Percentiles rank a stretch among this genome's conserved stretches.
Evolutionary conservation across 2,797 vertebrate genomes (phyloP).

Genomic region (Gymnoscopelus braueri): DNA sequence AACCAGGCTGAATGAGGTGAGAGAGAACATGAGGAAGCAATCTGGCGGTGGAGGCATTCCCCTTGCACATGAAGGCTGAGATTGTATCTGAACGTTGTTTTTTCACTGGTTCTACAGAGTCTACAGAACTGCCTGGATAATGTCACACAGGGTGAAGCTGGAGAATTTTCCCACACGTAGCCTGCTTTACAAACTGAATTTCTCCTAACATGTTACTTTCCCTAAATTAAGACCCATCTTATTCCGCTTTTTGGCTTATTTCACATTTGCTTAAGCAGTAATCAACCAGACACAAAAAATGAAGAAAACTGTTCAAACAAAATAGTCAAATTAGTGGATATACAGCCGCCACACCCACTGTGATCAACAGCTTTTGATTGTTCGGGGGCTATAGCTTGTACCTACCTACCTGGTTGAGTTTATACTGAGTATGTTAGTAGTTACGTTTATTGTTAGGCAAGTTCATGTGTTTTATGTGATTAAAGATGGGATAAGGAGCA

Average conservation of each 20-base stretch:
- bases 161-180: not conserved
- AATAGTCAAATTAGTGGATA: too few relatives aligned
- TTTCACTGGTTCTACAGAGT: not conserved
- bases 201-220: not conserved
- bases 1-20: conserved; percentile 48
- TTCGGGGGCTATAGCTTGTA: too few relatives aligned
- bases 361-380: too few relatives aligned
- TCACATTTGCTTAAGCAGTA: not conserved
- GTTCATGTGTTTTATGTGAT: too few relatives aligned
- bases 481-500: too few relatives aligned
- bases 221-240: not conserved
- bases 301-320: not conserved
- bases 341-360: too few relatives aligned
- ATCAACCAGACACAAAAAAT: not conserved
- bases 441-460: too few relatives aligned
- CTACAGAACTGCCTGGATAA: conserved; percentile 3
- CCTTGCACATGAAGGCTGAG: too few relatives aligned
- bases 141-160: not conserved
- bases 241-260: not conserved
- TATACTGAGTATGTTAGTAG: too few relatives aligned
- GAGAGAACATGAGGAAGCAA: conserved; percentile 60
- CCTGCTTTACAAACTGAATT: not conserved
- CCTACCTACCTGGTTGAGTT: too few relatives aligned
- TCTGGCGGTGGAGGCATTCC: conserved; percentile 30
- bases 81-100: conserved; percentile 39